Evolutionary conservation across 2,797 vertebrate genomes (phyloP).

Genomic region (Semaprochilodus insignis): DNA sequence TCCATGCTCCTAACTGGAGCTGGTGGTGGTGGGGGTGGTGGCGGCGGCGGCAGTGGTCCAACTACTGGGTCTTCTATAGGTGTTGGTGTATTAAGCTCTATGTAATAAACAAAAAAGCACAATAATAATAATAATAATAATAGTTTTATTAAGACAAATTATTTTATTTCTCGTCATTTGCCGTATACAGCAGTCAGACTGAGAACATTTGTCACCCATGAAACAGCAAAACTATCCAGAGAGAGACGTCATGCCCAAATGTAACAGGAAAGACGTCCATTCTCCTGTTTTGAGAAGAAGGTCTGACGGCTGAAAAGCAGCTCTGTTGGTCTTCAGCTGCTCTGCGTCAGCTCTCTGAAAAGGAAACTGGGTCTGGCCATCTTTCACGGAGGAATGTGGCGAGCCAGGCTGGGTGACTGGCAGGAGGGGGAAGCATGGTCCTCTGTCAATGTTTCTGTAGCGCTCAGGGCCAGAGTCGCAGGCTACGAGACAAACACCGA

Average conservation of each 20-base stretch:
- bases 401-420: constrained; percentile 54
- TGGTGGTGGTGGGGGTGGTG: constrained; percentile 43
- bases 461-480: constrained; percentile 61
- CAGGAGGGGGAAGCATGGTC: constrained; percentile 60
- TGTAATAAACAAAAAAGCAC: constrained; percentile 2
- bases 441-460: constrained; percentile 71
- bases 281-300: constrained; percentile 53
- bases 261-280: constrained; percentile 37
- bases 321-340: constrained; percentile 53
- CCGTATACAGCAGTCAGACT: too few relatives aligned
- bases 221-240: constrained; percentile 35
- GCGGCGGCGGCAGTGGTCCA: constrained; percentile 19
- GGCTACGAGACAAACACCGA: constrained; percentile 61
- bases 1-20: constrained; percentile 46
- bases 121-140: neutral
- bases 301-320: constrained; percentile 58
- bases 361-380: constrained; percentile 60
- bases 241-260: constrained; percentile 37
- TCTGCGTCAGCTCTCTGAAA: constrained; percentile 60
- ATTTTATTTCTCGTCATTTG: neutral
- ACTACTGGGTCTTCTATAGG: constrained; percentile 22
- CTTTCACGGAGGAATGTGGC: constrained; percentile 59
- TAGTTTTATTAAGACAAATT: constrained; percentile 23
- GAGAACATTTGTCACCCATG: neutral
- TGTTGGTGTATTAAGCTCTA: constrained; percentile 41